Conservation (phyloP, 2,888 invertebrate species). For the Agrochola macilenta region DNA sequence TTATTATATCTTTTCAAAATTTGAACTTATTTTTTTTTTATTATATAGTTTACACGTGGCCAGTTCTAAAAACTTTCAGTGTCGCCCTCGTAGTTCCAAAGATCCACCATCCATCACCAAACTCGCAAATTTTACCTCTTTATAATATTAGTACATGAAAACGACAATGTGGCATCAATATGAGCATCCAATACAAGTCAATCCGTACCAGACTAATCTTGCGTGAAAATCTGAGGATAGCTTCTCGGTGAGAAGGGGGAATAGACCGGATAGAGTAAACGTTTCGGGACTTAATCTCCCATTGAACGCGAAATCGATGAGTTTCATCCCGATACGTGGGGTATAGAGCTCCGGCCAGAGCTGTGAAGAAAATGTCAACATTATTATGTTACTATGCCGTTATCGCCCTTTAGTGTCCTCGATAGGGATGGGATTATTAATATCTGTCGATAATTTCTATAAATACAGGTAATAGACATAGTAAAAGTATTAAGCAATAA, state of each 20-base stretch:
- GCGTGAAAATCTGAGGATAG: slow-evolving; percentile 75
- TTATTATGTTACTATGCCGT: slow-evolving; percentile 78
- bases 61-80: too few species aligned
- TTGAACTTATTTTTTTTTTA: too few species aligned
- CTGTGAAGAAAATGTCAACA: slow-evolving; percentile 83
- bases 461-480: neutral
- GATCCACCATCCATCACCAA: too few species aligned
- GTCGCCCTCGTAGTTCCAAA: too few species aligned
- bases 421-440: slow-evolving; percentile 52
- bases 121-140: neutral
- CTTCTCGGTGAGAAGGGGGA: slow-evolving; percentile 68
- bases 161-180: slow-evolving; percentile 13
- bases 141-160: neutral
- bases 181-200: slow-evolving; percentile 46
- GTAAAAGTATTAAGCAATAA: neutral
- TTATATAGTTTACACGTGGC: too few species aligned
- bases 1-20: too few species aligned
- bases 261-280: slow-evolving; percentile 68
- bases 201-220: slow-evolving; percentile 72
- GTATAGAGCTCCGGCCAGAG: slow-evolving; percentile 63
- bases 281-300: slow-evolving; percentile 81
- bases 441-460: slow-evolving; percentile 41
- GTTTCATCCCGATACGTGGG: slow-evolving; percentile 72
- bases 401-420: slow-evolving; percentile 64
- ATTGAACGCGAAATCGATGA: slow-evolving; percentile 84